Conservation (phyloP, 1,140 invertebrate species). For the Thaumatotibia leucotreta region DNA sequence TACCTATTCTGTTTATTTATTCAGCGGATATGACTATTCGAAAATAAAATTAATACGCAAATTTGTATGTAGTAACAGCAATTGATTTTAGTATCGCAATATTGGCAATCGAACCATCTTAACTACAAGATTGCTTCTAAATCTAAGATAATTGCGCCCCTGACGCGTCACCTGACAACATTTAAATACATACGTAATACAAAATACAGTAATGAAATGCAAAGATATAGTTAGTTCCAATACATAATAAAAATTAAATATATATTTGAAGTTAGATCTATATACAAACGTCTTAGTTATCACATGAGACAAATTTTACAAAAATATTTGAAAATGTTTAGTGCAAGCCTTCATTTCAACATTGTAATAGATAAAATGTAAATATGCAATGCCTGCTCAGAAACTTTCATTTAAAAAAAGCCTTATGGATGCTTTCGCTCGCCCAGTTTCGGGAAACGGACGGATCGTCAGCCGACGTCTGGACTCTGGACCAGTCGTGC, state of each 20-base stretch:
- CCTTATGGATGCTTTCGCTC: background rate
- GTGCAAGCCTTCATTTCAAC: constrained; percentile 9
- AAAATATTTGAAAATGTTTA: constrained; percentile 14
- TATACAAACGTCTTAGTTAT: constrained; percentile 9
- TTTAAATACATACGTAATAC: background rate
- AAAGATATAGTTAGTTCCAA: background rate
- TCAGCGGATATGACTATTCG: no score
- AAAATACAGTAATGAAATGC: background rate
- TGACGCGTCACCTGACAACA: background rate
- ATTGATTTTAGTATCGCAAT: no score
- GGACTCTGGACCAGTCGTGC: background rate
- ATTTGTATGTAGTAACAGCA: no score
- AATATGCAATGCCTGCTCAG: constrained; percentile 10
- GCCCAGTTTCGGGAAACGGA: constrained; percentile 7
- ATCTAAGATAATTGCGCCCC: background rate
- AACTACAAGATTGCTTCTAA: no score
- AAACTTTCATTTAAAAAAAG: constrained; percentile 3
- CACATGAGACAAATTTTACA: constrained; percentile 6
- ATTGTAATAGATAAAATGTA: constrained; percentile 11
- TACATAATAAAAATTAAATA: constrained; percentile 5
- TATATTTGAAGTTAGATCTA: constrained; percentile 1
- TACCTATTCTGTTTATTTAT: no score
- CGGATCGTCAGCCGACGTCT: background rate
- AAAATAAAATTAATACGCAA: no score
- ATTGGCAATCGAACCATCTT: no score